phyloP scores from a whole-genome alignment of 2,113 vertebrate genomes.

The Oncorhynchus masou region DNA sequence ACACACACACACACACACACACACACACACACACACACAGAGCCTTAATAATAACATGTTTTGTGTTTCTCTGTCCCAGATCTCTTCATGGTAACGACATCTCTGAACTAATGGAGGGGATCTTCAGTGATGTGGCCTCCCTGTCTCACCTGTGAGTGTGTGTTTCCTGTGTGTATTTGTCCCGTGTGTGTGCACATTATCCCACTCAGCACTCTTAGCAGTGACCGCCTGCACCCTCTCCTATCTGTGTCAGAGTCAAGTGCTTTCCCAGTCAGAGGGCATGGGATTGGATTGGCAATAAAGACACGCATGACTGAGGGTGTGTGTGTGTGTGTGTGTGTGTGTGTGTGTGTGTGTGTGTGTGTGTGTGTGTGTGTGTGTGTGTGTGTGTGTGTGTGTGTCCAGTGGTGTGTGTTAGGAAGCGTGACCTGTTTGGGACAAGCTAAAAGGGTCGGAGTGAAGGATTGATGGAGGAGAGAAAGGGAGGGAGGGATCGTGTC shows the following conservation, averaged over 20 bases:
- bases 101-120: conserved; percentile 89
- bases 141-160: conserved; percentile 94
- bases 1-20: conserved; percentile 11
- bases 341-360: too few relatives aligned
- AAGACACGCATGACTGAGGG: neutral
- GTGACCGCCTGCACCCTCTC: neutral
- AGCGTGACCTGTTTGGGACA: neutral
- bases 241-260: neutral
- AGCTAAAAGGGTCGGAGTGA: neutral
- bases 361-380: too few relatives aligned
- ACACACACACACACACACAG: neutral
- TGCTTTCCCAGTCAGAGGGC: neutral
- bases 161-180: neutral
- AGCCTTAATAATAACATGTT: neutral
- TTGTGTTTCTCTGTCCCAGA: conserved; percentile 61
- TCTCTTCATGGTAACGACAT: conserved; percentile 97
- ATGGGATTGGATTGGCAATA: neutral
- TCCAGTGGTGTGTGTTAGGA: neutral
- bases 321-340: neutral
- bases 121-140: conserved; percentile 88
- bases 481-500: neutral
- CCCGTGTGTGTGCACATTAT: neutral
- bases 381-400: too few relatives aligned
- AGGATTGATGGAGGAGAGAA: neutral
- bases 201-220: neutral